Evolutionary conservation across 1,140 invertebrate genomes (phyloP).

Genomic region (Pseudachorutes palmiensis): DNA sequence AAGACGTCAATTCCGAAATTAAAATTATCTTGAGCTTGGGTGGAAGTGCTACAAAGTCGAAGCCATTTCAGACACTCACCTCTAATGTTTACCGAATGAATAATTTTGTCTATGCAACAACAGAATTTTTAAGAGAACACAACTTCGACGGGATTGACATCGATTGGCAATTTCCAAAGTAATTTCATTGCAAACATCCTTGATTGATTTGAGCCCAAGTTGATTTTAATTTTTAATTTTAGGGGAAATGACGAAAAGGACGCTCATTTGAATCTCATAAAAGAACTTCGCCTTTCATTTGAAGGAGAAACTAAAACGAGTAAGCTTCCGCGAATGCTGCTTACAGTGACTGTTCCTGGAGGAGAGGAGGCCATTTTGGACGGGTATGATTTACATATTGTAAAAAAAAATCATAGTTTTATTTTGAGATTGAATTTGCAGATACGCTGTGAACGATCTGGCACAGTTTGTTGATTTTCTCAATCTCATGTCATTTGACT

Average conservation of each 20-base stretch:
- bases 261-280: conserved; percentile 69
- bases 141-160: conserved; percentile 93
- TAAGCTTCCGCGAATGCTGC: conserved; percentile 66
- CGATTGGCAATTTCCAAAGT: conserved; percentile 92
- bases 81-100: conserved; percentile 86
- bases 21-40: conserved; percentile 83
- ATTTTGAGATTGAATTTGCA: conserved; percentile 22
- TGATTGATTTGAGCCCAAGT: conserved; percentile 9
- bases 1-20: conserved; percentile 80
- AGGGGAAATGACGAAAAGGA: conserved; percentile 71
- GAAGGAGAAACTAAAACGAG: conserved; percentile 76
- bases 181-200: conserved; percentile 26
- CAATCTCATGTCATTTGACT: conserved; percentile 92
- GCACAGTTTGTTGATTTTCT: conserved; percentile 89
- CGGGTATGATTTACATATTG: conserved; percentile 48
- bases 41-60: conserved; percentile 59
- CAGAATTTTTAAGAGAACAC: conserved; percentile 81
- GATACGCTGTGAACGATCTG: conserved; percentile 84
- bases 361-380: conserved; percentile 86
- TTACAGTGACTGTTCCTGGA: conserved; percentile 83
- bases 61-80: conserved; percentile 74
- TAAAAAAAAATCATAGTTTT: conserved; percentile 2
- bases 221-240: conserved; percentile 33
- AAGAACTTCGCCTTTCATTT: conserved; percentile 77
- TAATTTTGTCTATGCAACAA: conserved; percentile 87